Evolutionary conservation across 35 echinoderm and acorn worm species (phyloP), one percentile per base, ranked within the genome.

Genomic region (Apostichopus japonicus): DNA sequence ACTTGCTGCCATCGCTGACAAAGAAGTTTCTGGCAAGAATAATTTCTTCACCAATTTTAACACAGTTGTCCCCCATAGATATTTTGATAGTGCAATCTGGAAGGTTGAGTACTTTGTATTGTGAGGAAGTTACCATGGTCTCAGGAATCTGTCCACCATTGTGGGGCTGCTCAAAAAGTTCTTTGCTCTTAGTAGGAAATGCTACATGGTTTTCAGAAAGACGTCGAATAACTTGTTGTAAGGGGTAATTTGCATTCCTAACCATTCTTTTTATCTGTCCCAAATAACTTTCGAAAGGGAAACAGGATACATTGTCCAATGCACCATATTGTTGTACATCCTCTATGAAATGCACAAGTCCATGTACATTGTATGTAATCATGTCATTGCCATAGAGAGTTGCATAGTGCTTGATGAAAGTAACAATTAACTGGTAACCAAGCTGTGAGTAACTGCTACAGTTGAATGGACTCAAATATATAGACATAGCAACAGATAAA

Each of bases 351-450:
- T 96, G 95, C 10, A 92, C 65, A 6, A 96, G 71, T 23, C 92
- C 88, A 94, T 96, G 95, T 3, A 96, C 90, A 92, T 96, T 94
- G 65, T 96, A 96, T 54, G 90, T 89, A 19, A 92, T 9, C 80
- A 79, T 73, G 2, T 91, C 56, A 56, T 76, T 73, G 2, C 93
- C 90, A 88, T 87, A 94, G 16, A 94, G 58, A 14, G 71, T 10
- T 4, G 19, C 84, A n/a, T 86, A 92, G 88, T 96, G 95, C 10
- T 63, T 15, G 54, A 94, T 82, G 79, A 94, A 94, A 15, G n/a
- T 24, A 17, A 80, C 59, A n/a, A 96, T 21, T 14, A 96, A 72
- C 21, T 86, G 19, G 4, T 91, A 17, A 6, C 87, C 95, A 91
- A 51, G 87, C 4, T 91, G 77, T 77, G 16, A 19, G 16, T 83